These are phyloP conservation scores for Struthidea cinerea DNA, from an alignment of 2,113 vertebrate species.

Conservation along the genomic window DNA sequence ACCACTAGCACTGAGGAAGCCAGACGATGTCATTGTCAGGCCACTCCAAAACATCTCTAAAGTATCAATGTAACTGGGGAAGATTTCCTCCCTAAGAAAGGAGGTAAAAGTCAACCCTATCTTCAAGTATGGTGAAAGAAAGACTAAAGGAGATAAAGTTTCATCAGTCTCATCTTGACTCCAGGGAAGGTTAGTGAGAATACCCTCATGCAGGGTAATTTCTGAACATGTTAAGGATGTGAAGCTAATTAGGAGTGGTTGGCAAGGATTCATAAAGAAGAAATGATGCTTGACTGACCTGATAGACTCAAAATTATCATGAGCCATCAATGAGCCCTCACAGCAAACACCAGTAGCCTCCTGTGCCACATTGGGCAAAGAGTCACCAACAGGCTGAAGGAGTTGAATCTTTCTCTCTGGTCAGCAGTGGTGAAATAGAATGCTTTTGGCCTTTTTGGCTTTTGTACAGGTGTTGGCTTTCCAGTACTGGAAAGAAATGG, in stretches of 20 bases:
- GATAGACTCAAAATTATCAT: not conserved
- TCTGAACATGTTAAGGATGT: not conserved
- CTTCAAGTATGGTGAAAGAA: not conserved
- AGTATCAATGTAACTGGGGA: fast-evolving
- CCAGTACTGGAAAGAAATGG: not conserved
- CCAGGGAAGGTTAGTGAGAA: not conserved
- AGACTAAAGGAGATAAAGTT: not conserved
- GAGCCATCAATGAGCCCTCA: not conserved
- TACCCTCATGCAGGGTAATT: not conserved
- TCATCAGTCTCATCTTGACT: not conserved
- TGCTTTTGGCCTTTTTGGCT: not conserved
- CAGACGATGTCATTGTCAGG: not conserved
- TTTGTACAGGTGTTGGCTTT: not conserved
- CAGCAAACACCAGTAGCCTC: fast-evolving
- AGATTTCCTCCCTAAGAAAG: not conserved
- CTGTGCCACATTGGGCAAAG: fast-evolving
- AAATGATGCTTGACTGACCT: not conserved
- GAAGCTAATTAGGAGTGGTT: not conserved
- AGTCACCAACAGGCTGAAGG: not conserved
- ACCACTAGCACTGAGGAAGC: not conserved
- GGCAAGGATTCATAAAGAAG: not conserved
- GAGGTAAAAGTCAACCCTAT: not conserved
- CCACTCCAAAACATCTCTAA: not conserved
- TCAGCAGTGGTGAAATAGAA: not conserved
- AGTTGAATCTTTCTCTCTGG: not conserved